Evolutionary conservation across 1,140 invertebrate genomes (phyloP).

Genomic region (Bradynema listronoti): DNA sequence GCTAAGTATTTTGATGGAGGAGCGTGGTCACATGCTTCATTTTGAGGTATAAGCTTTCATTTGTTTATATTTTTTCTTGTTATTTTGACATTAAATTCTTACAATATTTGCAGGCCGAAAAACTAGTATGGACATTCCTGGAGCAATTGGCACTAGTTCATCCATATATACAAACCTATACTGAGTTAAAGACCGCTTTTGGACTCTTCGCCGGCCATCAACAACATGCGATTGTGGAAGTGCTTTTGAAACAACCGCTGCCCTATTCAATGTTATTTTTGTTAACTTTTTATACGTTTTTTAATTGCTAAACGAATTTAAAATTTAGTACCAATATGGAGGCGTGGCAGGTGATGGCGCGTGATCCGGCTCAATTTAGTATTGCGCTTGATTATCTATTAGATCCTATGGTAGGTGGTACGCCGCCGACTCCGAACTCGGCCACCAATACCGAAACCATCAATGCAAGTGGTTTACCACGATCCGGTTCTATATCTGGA

Average conservation of each 20-base stretch:
- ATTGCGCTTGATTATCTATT: constrained; percentile 48
- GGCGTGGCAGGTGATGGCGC: constrained; percentile 45
- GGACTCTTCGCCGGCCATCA: constrained; percentile 50
- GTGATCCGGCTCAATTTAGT: constrained; percentile 42
- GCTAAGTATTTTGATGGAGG: constrained; percentile 37
- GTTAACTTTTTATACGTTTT: not conserved
- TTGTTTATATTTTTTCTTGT: constrained; percentile 13
- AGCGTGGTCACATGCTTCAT: constrained; percentile 44
- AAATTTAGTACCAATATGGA: constrained; percentile 37
- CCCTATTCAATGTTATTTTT: constrained; percentile 38
- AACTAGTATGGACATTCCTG: constrained; percentile 44
- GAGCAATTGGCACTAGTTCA: constrained; percentile 46
- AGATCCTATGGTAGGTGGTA: constrained; percentile 29
- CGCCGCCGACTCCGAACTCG: constrained; percentile 4
- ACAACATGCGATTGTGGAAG: constrained; percentile 44
- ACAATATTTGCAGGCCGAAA: constrained; percentile 44
- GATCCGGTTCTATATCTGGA: too few relatives aligned
- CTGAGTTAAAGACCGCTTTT: constrained; percentile 49
- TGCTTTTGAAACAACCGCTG: constrained; percentile 49
- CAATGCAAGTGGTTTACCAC: too few relatives aligned
- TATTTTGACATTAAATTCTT: constrained; percentile 19
- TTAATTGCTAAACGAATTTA: constrained; percentile 6
- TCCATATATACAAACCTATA: constrained; percentile 47
- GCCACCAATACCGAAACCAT: not conserved
- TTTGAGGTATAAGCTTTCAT: constrained; percentile 34